phyloP scores from a whole-genome alignment of 2,888 invertebrate genomes.

The Venusia cambrica region DNA sequence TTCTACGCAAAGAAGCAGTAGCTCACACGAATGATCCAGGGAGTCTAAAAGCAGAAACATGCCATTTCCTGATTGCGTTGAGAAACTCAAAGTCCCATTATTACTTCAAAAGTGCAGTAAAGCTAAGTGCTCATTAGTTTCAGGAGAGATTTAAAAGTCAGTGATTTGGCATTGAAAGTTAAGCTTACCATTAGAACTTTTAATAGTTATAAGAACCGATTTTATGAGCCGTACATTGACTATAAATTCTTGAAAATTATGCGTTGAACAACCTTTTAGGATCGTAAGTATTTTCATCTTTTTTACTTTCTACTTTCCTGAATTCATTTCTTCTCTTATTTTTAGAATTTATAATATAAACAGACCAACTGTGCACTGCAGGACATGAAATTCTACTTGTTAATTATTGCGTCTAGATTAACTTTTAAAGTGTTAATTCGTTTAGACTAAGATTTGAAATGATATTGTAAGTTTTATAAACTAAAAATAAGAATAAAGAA shows the following conservation, averaged over 20 bases:
- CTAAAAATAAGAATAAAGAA: no score
- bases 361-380: no score
- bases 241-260: conserved; percentile 16
- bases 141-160: conserved; percentile 38
- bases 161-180: conserved; percentile 32
- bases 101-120: conserved; percentile 62
- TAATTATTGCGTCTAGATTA: no score
- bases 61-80: conserved; percentile 41
- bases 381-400: no score
- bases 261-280: conserved; percentile 16
- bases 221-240: conserved; percentile 21
- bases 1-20: background rate
- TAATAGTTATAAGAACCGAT: conserved; percentile 23
- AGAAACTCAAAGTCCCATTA: conserved; percentile 59
- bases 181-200: conserved; percentile 23
- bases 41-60: conserved; percentile 23
- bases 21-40: background rate
- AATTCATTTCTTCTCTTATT: conserved; percentile 4
- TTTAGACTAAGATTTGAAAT: no score
- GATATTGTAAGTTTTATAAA: no score
- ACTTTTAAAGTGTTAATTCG: no score
- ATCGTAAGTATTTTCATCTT: conserved; percentile 10
- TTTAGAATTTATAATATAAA: no score
- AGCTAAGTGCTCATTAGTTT: conserved; percentile 54
- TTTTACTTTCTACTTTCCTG: conserved; percentile 16